phyloP scores from a whole-genome alignment of 2,797 vertebrate species.

The Columba guinea region DNA sequence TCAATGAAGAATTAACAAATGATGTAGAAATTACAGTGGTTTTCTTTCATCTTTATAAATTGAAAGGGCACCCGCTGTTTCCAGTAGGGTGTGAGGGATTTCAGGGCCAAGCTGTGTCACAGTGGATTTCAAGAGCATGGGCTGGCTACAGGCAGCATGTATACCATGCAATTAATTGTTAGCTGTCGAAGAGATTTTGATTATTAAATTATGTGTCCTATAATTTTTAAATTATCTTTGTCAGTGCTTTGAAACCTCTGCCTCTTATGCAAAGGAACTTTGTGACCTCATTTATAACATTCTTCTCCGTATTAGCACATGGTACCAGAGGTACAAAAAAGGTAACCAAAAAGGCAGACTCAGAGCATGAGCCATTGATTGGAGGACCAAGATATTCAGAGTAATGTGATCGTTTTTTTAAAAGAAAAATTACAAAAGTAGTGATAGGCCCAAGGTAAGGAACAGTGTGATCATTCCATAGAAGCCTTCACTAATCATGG shows the following conservation, averaged over 20 bases:
- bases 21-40: not conserved
- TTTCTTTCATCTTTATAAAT: not conserved
- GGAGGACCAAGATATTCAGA: not conserved
- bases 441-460: not conserved
- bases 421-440: not conserved
- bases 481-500: not conserved
- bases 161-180: conserved; percentile 6
- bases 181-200: not conserved
- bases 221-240: conserved; percentile 35
- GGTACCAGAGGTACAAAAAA: not conserved
- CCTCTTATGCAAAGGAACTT: not conserved
- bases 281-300: conserved; percentile 35
- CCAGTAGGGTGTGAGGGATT: not conserved
- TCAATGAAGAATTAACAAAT: not conserved
- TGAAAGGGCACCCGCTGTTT: not conserved
- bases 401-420: not conserved
- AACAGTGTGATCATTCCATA: not conserved
- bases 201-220: conserved; percentile 36
- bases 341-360: not conserved
- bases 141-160: not conserved
- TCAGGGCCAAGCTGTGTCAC: not conserved
- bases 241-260: conserved; percentile 41
- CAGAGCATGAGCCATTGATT: not conserved
- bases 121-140: not conserved
- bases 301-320: not conserved